Percentiles rank a stretch among this genome's conserved stretches.
Conservation (phyloP, 2,888 invertebrate species). For the Hymenopus coronatus region DNA sequence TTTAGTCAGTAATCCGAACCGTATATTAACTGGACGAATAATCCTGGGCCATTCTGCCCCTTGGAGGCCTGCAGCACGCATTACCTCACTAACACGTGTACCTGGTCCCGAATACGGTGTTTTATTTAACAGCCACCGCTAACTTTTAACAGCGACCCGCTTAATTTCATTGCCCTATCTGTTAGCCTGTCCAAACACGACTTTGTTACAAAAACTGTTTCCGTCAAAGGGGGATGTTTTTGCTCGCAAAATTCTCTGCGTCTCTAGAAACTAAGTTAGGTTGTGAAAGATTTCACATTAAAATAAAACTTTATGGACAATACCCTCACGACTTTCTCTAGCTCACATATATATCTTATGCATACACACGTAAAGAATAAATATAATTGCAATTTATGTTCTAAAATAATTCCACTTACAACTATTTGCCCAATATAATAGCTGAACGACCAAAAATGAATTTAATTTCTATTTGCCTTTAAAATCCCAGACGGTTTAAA, state of each 20-base stretch:
- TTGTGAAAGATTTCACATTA: neutral
- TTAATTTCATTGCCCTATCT: neutral
- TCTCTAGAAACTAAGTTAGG: neutral
- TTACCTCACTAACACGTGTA: constrained; percentile 1
- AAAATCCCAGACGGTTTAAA: too few relatives aligned
- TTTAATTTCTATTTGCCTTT: too few relatives aligned
- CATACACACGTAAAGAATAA: too few relatives aligned
- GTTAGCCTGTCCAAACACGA: neutral
- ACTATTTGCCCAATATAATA: too few relatives aligned
- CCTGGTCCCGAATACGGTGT: neutral
- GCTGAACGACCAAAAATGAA: too few relatives aligned
- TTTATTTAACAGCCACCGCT: neutral
- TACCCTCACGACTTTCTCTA: too few relatives aligned
- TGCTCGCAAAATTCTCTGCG: neutral
- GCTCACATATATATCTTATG: too few relatives aligned
- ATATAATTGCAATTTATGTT: too few relatives aligned
- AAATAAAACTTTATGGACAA: too few relatives aligned
- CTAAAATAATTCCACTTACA: too few relatives aligned
- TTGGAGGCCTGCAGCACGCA: neutral
- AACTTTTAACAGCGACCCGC: neutral
- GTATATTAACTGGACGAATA: neutral
- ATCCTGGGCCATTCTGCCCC: neutral
- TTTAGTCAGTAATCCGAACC: neutral
- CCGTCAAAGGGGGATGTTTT: neutral
- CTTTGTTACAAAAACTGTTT: neutral